phyloP scores from a whole-genome alignment of 2,888 invertebrate genomes.

The Leptothorax acervorum region DNA sequence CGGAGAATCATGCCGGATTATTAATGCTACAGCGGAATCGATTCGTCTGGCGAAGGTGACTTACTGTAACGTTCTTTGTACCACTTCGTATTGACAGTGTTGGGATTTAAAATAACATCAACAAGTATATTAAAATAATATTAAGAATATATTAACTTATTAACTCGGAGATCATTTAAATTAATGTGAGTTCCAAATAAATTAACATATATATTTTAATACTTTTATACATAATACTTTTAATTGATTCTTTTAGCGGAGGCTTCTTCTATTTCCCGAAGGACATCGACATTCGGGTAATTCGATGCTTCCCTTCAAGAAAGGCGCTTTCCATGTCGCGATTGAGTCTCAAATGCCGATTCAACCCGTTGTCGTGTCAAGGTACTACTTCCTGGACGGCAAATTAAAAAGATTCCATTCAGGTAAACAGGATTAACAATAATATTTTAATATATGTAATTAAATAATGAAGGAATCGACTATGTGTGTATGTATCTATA shows the following conservation, averaged over 20 bases:
- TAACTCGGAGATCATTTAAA: not conserved
- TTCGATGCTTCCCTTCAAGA: conserved; percentile 95
- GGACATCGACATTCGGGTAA: conserved; percentile 94
- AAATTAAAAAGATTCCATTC: conserved; percentile 89
- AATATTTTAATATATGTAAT: not conserved
- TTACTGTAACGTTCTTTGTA: not conserved
- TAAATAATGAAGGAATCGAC: not conserved
- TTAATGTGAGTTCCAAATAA: not conserved
- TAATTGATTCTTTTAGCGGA: conserved; percentile 86
- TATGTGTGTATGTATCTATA: not conserved
- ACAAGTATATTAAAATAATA: not conserved
- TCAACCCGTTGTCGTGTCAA: conserved; percentile 95
- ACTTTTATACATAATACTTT: not conserved
- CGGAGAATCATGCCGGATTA: conserved; percentile 90
- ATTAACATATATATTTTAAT: not conserved
- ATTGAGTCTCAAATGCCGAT: conserved; percentile 93
- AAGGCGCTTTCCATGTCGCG: conserved; percentile 96
- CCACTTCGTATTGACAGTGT: not conserved
- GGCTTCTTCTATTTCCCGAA: conserved; percentile 96
- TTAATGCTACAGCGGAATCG: conserved; percentile 90
- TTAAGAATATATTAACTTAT: not conserved
- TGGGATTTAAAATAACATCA: not conserved
- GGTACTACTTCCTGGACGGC: conserved; percentile 91
- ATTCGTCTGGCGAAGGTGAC: conserved; percentile 89
- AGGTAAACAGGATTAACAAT: conserved; percentile 86